Evolutionary conservation across 2,888 invertebrate genomes (phyloP).

Genomic region (Volucella inflata): DNA sequence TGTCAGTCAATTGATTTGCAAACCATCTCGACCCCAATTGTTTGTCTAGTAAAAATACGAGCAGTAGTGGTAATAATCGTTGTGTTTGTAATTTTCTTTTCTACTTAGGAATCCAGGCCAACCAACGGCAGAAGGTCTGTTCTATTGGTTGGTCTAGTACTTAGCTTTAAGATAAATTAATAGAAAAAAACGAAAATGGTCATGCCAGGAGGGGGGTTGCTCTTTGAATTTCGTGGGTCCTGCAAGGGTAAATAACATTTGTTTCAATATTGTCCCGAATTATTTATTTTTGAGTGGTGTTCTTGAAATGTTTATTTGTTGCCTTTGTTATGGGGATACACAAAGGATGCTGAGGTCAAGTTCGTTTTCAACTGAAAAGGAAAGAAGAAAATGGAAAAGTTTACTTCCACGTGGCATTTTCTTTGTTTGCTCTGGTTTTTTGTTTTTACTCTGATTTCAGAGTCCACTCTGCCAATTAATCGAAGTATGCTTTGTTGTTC

Average conservation of each 20-base stretch:
- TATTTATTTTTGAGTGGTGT: constrained; percentile 41
- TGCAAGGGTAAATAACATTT: constrained; percentile 30
- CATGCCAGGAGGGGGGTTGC: neutral
- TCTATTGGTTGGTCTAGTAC: constrained; percentile 52
- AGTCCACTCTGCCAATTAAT: too few relatives aligned
- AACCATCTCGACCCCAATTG: constrained; percentile 47
- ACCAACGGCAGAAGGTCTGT: constrained; percentile 9
- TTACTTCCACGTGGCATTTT: too few relatives aligned
- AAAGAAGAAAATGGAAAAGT: too few relatives aligned
- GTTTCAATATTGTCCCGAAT: constrained; percentile 52
- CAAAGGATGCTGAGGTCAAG: neutral
- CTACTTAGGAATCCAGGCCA: neutral
- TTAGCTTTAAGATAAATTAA: constrained; percentile 56
- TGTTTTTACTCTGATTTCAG: too few relatives aligned
- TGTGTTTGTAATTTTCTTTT: constrained; percentile 31
- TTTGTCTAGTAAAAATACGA: constrained; percentile 26
- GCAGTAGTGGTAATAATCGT: constrained; percentile 43
- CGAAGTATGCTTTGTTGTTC: too few relatives aligned
- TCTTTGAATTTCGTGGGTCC: neutral
- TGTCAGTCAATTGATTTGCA: constrained; percentile 67
- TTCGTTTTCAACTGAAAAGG: too few relatives aligned
- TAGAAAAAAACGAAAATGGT: neutral
- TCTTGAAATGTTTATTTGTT: constrained; percentile 23
- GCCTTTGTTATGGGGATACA: neutral
- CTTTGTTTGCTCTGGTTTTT: too few relatives aligned